These are phyloP conservation scores for Oreortyx pictus DNA, from an alignment of 2,797 vertebrate species.

Conservation along the genomic window DNA sequence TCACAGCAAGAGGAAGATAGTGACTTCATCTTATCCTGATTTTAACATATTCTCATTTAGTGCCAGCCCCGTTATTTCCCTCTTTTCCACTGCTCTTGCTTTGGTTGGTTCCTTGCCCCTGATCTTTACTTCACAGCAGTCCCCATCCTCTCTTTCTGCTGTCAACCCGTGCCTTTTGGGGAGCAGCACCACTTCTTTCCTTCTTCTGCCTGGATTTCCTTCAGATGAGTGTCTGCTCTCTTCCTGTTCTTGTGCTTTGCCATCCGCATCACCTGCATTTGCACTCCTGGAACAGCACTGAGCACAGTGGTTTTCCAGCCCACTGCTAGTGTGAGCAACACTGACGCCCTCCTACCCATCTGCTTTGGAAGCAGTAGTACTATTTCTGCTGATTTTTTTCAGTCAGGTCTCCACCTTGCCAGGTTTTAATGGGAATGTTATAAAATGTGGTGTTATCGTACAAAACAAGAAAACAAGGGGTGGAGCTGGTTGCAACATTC, in stretches of 20 bases:
- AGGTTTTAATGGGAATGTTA: neutral
- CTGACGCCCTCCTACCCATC: accelerated
- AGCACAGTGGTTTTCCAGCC: neutral
- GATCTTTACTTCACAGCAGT: accelerated
- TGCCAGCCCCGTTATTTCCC: neutral
- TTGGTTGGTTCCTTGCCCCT: neutral
- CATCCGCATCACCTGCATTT: neutral
- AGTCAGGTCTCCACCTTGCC: neutral
- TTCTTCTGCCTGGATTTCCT: neutral
- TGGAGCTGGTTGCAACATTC: neutral
- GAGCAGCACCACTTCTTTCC: neutral
- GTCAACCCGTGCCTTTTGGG: neutral
- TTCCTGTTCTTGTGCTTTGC: neutral
- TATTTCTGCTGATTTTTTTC: neutral
- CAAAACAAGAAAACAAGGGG: neutral
- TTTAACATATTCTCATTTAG: neutral
- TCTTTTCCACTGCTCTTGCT: neutral
- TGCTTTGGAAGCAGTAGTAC: neutral
- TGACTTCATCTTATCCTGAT: neutral
- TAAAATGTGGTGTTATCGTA: neutral
- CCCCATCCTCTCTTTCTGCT: neutral
- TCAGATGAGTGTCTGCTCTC: neutral
- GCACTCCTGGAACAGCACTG: accelerated
- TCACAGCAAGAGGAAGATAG: neutral
- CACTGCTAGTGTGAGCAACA: accelerated